These are phyloP conservation scores for Merluccius polli DNA, from an alignment of 2,797 vertebrate species.

Conservation along the genomic window DNA sequence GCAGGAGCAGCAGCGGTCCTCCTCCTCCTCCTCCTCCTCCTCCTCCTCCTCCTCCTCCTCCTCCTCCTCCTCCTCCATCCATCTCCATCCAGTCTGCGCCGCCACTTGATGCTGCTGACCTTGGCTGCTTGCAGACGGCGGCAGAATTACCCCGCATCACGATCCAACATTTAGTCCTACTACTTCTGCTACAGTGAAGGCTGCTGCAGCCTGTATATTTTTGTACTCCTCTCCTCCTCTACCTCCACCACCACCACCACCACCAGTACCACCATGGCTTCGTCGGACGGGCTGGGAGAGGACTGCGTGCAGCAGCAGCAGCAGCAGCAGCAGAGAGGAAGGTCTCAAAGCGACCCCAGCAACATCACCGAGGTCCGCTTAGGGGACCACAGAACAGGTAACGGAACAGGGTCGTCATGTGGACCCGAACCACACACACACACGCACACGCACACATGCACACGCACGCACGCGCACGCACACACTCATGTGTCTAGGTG, in stretches of 20 bases:
- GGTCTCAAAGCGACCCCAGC: slow-evolving; percentile 95
- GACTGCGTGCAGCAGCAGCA: slow-evolving; percentile 80
- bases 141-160: not conserved
- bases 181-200: not conserved
- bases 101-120: slow-evolving; percentile 63
- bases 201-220: slow-evolving; percentile 8
- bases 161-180: not conserved
- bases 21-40: too few relatives aligned
- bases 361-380: slow-evolving; percentile 83
- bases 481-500: not conserved
- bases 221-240: slow-evolving; percentile 12
- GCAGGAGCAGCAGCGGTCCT: too few relatives aligned
- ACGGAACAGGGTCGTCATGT: slow-evolving; percentile 23
- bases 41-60: too few relatives aligned
- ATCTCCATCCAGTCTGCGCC: slow-evolving; percentile 35
- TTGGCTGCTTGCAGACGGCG: slow-evolving; percentile 53
- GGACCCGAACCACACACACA: not conserved
- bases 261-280: slow-evolving; percentile 76
- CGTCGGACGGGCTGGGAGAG: slow-evolving; percentile 78
- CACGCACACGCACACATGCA: not conserved
- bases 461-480: not conserved
- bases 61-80: not conserved
- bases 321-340: slow-evolving; percentile 82
- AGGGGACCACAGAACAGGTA: slow-evolving; percentile 81
- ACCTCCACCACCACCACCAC: not conserved